Evolutionary conservation across 2,888 invertebrate genomes (phyloP).

Genomic region (Orthonychiurus folsomi): DNA sequence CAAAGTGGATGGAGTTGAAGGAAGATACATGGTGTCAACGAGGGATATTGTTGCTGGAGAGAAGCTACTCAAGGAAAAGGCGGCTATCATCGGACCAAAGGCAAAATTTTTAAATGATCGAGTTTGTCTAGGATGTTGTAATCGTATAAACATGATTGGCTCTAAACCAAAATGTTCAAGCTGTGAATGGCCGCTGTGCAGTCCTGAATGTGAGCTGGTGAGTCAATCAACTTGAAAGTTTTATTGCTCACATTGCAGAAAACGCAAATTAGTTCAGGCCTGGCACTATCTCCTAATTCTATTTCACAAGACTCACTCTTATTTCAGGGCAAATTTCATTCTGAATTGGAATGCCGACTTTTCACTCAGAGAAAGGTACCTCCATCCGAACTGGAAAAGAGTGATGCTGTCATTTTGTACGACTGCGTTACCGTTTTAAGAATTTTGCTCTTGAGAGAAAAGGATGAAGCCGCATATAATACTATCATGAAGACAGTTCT

Average conservation of each 20-base stretch:
- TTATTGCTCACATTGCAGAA: too few species aligned
- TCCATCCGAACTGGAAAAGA: not conserved
- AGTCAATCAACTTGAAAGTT: too few species aligned
- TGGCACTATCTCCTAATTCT: not conserved
- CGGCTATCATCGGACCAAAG: slow-evolving; percentile 14
- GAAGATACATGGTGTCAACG: slow-evolving; percentile 12
- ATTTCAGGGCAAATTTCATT: slow-evolving; percentile 11
- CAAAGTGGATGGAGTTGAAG: slow-evolving; percentile 1
- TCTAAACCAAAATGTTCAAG: not conserved
- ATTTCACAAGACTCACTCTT: not conserved
- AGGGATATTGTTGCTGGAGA: slow-evolving; percentile 14
- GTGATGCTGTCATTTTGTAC: slow-evolving; percentile 10
- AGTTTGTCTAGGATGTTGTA: slow-evolving; percentile 18
- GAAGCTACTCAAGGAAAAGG: slow-evolving; percentile 14
- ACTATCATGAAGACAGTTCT: not conserved
- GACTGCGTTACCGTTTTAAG: slow-evolving; percentile 14
- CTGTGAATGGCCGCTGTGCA: not conserved
- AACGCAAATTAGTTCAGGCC: too few species aligned
- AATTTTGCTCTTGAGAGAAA: slow-evolving; percentile 13
- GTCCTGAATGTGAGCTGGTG: not conserved
- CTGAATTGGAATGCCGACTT: slow-evolving; percentile 16
- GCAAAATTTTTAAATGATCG: not conserved
- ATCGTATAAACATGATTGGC: not conserved
- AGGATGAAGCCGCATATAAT: not conserved
- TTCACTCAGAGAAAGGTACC: slow-evolving; percentile 11